Evolutionary conservation across 2,888 invertebrate genomes (phyloP).

Genomic region (Plemyria rubiginata): DNA sequence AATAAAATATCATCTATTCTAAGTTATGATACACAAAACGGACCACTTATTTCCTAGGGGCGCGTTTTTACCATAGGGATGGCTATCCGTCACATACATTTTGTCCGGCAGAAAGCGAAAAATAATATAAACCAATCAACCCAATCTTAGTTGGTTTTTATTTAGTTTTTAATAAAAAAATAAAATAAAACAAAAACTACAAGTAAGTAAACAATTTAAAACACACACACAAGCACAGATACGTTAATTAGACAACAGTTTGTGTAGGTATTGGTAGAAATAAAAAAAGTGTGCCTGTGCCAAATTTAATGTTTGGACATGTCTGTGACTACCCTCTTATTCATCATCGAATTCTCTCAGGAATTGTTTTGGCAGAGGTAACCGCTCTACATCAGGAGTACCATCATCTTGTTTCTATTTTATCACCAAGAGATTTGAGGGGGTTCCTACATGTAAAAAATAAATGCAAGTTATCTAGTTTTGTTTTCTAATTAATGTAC

Average conservation of each 20-base stretch:
- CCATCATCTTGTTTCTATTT: too few species aligned
- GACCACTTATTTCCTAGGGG: conserved; percentile 24
- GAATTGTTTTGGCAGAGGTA: too few species aligned
- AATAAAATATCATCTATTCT: conserved; percentile 5
- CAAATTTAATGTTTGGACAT: not conserved
- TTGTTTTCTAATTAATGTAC: not conserved
- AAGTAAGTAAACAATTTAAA: too few species aligned
- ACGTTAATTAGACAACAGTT: too few species aligned
- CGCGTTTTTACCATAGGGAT: too few species aligned
- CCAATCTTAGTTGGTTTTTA: conserved; percentile 12
- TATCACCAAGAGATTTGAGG: not conserved
- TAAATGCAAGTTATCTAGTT: not conserved
- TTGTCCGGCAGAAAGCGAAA: too few species aligned
- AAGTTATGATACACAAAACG: conserved; percentile 12
- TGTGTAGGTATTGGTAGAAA: conserved; percentile 8
- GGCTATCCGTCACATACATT: too few species aligned
- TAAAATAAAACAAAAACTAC: too few species aligned
- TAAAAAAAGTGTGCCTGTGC: not conserved
- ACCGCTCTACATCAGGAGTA: too few species aligned
- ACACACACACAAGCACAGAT: conserved; percentile 11
- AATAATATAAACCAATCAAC: too few species aligned
- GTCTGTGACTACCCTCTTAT: conserved; percentile 4
- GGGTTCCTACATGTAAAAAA: too few species aligned
- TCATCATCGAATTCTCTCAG: not conserved
- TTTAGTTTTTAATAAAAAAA: conserved; percentile 4